These are phyloP conservation scores for Enteromius treurensis DNA, from an alignment of 2,797 vertebrate genomes.

Conservation along the genomic window DNA sequence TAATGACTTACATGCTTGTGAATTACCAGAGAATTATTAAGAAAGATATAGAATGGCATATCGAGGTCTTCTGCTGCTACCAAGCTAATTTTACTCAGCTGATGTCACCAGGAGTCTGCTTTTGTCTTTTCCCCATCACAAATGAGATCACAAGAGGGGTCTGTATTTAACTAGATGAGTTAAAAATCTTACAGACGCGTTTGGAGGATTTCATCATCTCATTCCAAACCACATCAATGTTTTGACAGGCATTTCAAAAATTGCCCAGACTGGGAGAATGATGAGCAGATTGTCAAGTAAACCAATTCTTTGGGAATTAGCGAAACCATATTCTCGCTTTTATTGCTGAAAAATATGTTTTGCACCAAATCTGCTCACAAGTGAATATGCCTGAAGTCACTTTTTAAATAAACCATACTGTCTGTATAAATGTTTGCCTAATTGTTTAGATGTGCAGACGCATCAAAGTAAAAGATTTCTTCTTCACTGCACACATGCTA, in stretches of 20 bases:
- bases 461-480: slow-evolving; percentile 24
- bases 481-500: slow-evolving; percentile 2
- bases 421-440: not conserved
- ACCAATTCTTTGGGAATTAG: not conserved
- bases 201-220: slow-evolving; percentile 34
- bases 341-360: not conserved
- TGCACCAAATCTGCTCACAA: not conserved
- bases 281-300: not conserved
- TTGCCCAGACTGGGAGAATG: not conserved
- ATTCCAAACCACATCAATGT: slow-evolving; percentile 5
- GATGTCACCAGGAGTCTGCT: not conserved
- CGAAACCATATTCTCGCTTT: not conserved
- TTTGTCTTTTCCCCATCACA: not conserved
- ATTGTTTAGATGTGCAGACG: slow-evolving; percentile 26
- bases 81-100: not conserved
- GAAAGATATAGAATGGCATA: not conserved
- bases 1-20: not conserved
- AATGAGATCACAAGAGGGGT: slow-evolving; percentile 19
- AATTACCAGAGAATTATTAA: not conserved
- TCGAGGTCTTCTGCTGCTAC: not conserved
- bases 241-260: slow-evolving; percentile 25
- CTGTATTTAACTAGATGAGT: not conserved
- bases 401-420: not conserved
- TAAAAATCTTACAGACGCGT: slow-evolving; percentile 13
- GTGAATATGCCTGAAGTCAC: not conserved